Evolutionary conservation across 1,140 invertebrate genomes (phyloP).

Genomic region (Harpegnathos saltator): DNA sequence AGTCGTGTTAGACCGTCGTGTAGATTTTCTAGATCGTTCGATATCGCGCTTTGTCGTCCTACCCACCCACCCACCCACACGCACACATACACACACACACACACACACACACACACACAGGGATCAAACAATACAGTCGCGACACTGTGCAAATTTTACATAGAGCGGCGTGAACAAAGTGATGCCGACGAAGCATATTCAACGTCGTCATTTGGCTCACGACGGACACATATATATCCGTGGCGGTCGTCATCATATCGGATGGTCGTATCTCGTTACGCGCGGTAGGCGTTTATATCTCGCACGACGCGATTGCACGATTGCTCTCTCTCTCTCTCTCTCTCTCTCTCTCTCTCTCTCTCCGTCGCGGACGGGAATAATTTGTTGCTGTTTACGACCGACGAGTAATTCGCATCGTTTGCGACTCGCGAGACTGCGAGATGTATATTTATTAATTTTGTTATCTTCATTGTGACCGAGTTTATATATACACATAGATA

Average conservation of each 20-base stretch:
- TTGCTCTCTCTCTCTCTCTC: too few species aligned
- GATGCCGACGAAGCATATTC: neutral
- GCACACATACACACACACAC: too few species aligned
- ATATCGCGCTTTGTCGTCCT: constrained; percentile 18
- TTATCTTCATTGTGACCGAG: constrained; percentile 61
- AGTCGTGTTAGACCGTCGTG: constrained; percentile 21
- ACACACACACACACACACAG: neutral
- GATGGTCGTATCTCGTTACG: constrained; percentile 33
- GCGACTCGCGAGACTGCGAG: constrained; percentile 37
- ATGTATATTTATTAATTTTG: constrained; percentile 56
- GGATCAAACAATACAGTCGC: constrained; percentile 27
- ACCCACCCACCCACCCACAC: neutral
- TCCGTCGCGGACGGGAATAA: constrained; percentile 6
- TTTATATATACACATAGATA: constrained; percentile 49
- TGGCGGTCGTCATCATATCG: constrained; percentile 32
- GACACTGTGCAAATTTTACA: constrained; percentile 12
- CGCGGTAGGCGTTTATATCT: neutral
- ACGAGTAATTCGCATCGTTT: constrained; percentile 1
- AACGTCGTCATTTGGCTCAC: constrained; percentile 11
- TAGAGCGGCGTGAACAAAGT: neutral
- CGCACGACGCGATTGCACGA: neutral
- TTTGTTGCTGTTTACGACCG: constrained; percentile 47
- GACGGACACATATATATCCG: constrained; percentile 22
- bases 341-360: too few species aligned
- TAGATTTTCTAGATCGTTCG: constrained; percentile 42